Evolutionary conservation across 37 sponge, comb jelly and placozoan genomes (phyloP).

Genomic region (Chondrosia reniformis): DNA sequence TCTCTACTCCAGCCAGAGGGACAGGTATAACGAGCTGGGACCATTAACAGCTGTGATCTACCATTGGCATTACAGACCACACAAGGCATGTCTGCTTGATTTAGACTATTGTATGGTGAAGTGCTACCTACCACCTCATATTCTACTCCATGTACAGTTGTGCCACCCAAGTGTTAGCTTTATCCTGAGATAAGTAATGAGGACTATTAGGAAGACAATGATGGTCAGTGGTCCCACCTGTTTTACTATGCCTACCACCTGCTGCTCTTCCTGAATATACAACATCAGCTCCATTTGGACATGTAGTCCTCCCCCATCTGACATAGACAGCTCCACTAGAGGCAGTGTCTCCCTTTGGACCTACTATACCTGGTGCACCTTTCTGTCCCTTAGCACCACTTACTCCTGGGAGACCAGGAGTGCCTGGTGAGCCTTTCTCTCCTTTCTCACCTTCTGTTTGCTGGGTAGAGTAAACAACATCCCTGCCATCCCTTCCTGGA

Average conservation of each 20-base stretch:
- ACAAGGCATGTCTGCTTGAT: constrained; percentile 16
- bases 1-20: constrained; percentile 12
- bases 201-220: constrained; percentile 20
- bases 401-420: not conserved
- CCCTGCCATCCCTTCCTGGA: not conserved
- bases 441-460: too few species aligned
- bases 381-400: not conserved
- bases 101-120: constrained; percentile 3
- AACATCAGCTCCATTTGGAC: not conserved
- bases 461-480: too few species aligned
- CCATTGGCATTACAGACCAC: constrained; percentile 11
- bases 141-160: constrained; percentile 3
- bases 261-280: constrained; percentile 11
- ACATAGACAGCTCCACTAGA: constrained; percentile 7
- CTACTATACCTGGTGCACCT: not conserved
- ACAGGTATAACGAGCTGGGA: constrained; percentile 23
- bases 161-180: not conserved
- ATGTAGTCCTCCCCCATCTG: constrained; percentile 22
- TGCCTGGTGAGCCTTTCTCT: not conserved
- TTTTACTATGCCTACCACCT: not conserved
- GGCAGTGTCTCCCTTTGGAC: not conserved
- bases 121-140: constrained; percentile 7
- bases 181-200: constrained; percentile 13
- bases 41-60: not conserved
- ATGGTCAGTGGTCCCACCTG: constrained; percentile 21